Evolutionary conservation across 2,113 vertebrate genomes (phyloP).

Genomic region (Anoplopoma fimbria): DNA sequence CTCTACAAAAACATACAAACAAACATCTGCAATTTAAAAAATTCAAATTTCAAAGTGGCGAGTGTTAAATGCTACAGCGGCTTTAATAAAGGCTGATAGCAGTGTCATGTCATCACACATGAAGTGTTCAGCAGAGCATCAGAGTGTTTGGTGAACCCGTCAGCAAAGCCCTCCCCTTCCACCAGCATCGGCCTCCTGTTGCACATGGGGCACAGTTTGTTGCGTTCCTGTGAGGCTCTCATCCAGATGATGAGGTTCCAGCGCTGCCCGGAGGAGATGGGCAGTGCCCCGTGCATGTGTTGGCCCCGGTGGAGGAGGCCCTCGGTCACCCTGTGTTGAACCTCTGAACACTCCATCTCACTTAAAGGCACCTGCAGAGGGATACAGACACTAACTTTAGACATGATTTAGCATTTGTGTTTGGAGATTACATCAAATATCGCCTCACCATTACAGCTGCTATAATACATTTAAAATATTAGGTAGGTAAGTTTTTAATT

Average conservation of each 20-base stretch:
- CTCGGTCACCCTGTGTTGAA: conserved; percentile 83
- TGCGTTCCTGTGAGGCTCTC: conserved; percentile 88
- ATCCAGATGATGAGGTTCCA: conserved; percentile 98
- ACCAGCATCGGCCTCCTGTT: conserved; percentile 83
- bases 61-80: not conserved
- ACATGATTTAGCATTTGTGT: not conserved
- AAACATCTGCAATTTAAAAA: not conserved
- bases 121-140: accelerated
- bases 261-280: conserved; percentile 89
- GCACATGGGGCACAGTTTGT: conserved; percentile 95
- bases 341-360: conserved; percentile 85
- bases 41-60: not conserved
- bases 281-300: conserved; percentile 93
- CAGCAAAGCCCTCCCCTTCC: conserved; percentile 87
- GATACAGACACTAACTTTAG: not conserved
- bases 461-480: not conserved
- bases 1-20: not conserved
- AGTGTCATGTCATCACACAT: conserved; percentile 68
- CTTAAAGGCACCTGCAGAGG: conserved; percentile 84
- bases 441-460: too few relatives aligned
- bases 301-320: conserved; percentile 93
- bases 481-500: not conserved
- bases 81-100: not conserved
- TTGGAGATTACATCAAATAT: not conserved
- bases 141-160: conserved; percentile 87